A percentile compares a stretch with the other conserved stretches of the same genome.
Conservation (phyloP, 2,797 vertebrate species). For the Pseudochaenichthys georgianus region DNA sequence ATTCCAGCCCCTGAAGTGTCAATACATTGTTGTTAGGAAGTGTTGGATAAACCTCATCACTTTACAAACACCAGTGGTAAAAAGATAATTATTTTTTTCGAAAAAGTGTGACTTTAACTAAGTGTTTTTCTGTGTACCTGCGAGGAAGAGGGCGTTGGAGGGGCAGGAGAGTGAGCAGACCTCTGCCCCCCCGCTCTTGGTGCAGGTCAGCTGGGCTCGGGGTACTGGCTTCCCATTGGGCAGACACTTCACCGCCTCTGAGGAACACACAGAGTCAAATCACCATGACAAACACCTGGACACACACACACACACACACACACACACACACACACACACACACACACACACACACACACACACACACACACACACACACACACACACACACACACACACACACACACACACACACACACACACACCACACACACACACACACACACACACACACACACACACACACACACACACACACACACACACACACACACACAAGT, state of each 20-base stretch:
- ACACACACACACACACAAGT: slow-evolving; percentile 6
- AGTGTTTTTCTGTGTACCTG: slow-evolving; percentile 83
- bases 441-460: no score
- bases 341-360: background rate
- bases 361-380: no score
- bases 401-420: no score
- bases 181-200: slow-evolving; percentile 89
- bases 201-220: slow-evolving; percentile 90
- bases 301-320: slow-evolving; percentile 24
- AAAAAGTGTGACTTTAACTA: no score
- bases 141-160: slow-evolving; percentile 90
- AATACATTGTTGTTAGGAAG: no score
- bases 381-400: no score
- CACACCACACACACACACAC: no score
- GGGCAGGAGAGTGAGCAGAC: slow-evolving; percentile 93
- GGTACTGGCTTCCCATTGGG: slow-evolving; percentile 86
- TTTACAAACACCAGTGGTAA: no score
- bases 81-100: no score
- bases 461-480: slow-evolving; percentile 14
- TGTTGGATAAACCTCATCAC: no score
- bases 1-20: background rate
- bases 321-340: background rate
- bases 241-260: slow-evolving; percentile 92
- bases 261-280: slow-evolving; percentile 72
- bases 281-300: slow-evolving; percentile 58